Percentiles rank a stretch among this genome's conserved stretches.
Evolutionary conservation across 2,113 vertebrate species (phyloP).

Genomic region (Antechinus flavipes): DNA sequence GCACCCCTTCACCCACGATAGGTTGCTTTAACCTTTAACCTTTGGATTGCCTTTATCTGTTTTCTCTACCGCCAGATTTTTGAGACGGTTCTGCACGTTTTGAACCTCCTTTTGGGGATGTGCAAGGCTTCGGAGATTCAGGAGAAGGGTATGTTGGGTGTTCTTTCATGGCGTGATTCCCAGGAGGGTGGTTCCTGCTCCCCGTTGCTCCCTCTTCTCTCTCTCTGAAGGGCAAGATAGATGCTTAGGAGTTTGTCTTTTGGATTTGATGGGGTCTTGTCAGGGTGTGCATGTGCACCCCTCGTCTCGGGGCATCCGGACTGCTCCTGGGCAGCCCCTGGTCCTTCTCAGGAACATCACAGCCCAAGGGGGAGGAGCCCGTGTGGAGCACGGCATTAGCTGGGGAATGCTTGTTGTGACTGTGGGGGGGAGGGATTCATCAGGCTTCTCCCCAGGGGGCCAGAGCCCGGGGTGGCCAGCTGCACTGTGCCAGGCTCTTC

Average conservation of each 20-base stretch:
- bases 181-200: neutral
- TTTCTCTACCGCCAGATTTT: constrained; percentile 87
- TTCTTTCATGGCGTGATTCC: neutral
- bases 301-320: neutral
- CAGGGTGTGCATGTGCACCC: neutral
- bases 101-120: constrained; percentile 92
- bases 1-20: neutral
- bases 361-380: neutral
- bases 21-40: neutral
- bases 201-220: neutral
- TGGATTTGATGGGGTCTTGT: neutral
- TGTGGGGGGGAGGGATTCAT: no score
- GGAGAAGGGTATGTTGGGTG: constrained; percentile 90
- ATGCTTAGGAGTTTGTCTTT: neutral
- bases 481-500: neutral
- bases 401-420: neutral
- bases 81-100: constrained; percentile 91
- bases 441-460: neutral
- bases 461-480: no score
- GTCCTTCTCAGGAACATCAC: neutral
- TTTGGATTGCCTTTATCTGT: constrained; percentile 13
- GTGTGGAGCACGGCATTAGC: neutral
- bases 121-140: constrained; percentile 94
- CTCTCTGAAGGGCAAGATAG: neutral
- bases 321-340: neutral